A percentile compares a stretch with the other conserved stretches of the same genome.
These are phyloP conservation scores for Molothrus aeneus DNA, from an alignment of 2,797 vertebrate genomes.

Conservation along the genomic window DNA sequence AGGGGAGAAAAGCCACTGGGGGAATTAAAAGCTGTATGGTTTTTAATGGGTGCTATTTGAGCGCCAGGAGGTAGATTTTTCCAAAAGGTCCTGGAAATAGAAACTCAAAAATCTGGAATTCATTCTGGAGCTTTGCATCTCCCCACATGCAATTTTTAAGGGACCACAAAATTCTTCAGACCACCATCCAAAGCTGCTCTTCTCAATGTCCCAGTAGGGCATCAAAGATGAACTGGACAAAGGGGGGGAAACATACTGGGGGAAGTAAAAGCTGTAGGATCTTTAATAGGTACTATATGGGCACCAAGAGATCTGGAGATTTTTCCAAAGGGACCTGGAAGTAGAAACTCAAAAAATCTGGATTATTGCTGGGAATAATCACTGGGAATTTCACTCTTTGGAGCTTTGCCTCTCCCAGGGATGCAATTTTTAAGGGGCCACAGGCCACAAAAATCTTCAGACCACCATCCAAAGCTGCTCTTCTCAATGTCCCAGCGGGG, in stretches of 20 bases:
- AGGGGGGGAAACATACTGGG: no score
- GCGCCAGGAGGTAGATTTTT: no score
- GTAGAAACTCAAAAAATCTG: no score
- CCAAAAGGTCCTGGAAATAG: no score
- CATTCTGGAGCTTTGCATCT: no score
- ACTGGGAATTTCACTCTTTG: no score
- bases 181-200: neutral
- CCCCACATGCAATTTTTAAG: neutral
- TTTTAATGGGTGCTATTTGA: neutral
- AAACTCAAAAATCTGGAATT: no score
- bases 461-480: neutral
- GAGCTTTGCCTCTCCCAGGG: neutral
- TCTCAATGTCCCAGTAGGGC: rapidly evolving
- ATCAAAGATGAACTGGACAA: neutral
- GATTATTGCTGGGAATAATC: no score
- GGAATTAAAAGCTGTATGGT: neutral
- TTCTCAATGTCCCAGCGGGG: rapidly evolving
- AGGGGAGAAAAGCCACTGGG: rapidly evolving
- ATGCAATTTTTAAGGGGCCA: neutral
- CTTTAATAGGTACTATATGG: no score
- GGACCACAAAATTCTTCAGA: neutral
- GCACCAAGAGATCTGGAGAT: no score
- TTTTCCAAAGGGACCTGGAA: no score
- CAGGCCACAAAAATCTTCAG: neutral
- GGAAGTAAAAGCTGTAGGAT: no score